A percentile compares a stretch with the other conserved stretches of the same genome.
Evolutionary conservation across 35 echinoderm and acorn worm genomes (phyloP).

Genomic region (Hemicentrotus pulcherrimus): DNA sequence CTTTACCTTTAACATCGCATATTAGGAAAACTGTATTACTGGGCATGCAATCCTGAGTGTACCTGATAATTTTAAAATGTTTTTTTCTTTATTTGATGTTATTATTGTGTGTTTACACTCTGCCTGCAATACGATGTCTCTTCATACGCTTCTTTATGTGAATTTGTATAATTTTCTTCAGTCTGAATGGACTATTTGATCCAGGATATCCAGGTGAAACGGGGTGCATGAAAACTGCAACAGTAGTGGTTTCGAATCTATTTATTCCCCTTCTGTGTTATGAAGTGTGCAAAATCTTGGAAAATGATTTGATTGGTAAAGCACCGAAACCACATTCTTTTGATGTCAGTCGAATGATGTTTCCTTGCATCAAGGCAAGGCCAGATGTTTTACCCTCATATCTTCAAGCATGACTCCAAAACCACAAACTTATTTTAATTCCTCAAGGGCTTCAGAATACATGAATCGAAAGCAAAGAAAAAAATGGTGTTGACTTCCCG

Average conservation of each 20-base stretch:
- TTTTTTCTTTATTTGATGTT: no score
- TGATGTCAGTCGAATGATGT: neutral
- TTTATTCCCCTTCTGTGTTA: neutral
- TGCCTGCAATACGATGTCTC: no score
- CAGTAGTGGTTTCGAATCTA: neutral
- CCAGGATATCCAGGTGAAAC: neutral
- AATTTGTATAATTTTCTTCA: no score
- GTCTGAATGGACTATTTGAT: no score
- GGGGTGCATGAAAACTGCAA: neutral
- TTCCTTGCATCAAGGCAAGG: slow-evolving; percentile 9
- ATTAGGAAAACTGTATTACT: no score
- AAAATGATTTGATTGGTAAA: neutral
- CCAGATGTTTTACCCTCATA: neutral
- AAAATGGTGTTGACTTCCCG: neutral
- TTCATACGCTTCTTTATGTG: no score
- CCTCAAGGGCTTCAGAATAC: neutral
- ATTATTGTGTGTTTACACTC: no score
- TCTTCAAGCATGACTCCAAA: neutral
- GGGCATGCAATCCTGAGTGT: no score
- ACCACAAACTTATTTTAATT: neutral
- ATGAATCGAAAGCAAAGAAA: neutral
- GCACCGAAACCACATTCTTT: neutral
- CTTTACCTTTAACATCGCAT: no score
- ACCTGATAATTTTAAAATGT: no score
- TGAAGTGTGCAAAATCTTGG: neutral